Base-by-base conservation (phyloP, 53 echinoderm and acorn worm species). In the Holothuria leucospilota region DNA sequence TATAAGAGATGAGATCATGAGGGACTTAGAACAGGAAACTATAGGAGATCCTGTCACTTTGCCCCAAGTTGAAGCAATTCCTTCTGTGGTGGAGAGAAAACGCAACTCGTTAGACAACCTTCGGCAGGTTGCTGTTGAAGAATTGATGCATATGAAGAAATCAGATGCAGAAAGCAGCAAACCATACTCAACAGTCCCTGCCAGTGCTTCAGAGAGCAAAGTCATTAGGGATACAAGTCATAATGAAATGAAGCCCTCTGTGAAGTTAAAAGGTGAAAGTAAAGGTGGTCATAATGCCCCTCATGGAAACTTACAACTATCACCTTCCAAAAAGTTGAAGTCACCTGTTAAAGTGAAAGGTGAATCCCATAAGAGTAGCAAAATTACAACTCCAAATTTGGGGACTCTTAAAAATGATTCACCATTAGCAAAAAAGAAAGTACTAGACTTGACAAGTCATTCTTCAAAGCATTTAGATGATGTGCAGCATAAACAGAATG, bases 1-100 rank as follows among this genome's bases (percentile, higher is more conserved):
- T 46, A 51, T 92, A 34, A 85, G 81, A 51, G 85, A 67, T 58
- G 92, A 85, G 64, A 85, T 89, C 62, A 85, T 89, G 80, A 92
- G 69, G 51, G 86, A 91, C 30, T 51, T 91, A 74, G 62, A 85
- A 81, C 69, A 85, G 8, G 90, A 90, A 39, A 40, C 71, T 20
- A 53, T 18, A 58, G 71, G 49, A 51, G 39, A 67, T 51, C 21
- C 30, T 9, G 26, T 68, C 9, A 49, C 20, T 24, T 18, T 56
- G 56, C 15, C 56, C 5, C 56, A 0, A 4, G 56, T 56, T 15
- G 56, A 56, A 18, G 18, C 69, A 26, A 25, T 27, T 65, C 71
- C 85, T 29, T 20, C 39, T n/a, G 39, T 24, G 8, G 53, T 59
- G 18, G 71, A 39, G 39, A 71, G 65, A 41, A 84, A 77, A 59